Base-by-base conservation (phyloP, 2,888 invertebrate genomes). In the Halictus quadricinctus region DNA sequence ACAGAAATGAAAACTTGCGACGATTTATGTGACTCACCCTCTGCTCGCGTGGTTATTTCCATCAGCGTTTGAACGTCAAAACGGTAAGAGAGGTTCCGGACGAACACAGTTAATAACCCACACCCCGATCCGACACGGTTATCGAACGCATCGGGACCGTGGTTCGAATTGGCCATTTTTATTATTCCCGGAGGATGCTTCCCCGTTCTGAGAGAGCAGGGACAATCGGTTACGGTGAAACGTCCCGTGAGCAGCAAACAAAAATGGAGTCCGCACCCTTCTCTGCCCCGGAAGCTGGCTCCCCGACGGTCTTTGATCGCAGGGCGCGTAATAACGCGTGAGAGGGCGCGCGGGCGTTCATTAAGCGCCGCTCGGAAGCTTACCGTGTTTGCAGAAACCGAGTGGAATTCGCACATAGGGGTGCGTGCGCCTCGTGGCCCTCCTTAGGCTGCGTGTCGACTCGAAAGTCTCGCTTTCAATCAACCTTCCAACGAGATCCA, bases 371-470 rank as follows among this genome's bases (percentile, higher is more conserved):
- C 73, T 80, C 69, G 80, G 83, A 80, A 87, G 83, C 83, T 81
- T 43, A 15, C 64, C 78, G 75, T 79, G 85, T 85, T 87, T 88
- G 84, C 76, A 86, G 87, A 87, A 88, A 90, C 86, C 81, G 79
- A 88, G 73, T 41, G 66, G 86, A 85, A 86, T 90, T 87, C 81
- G 75, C 85, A 75, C 88, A 70, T 48, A 41, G 69, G 69, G 69
- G 21, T 36, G 36, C 18, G 21, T 69, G 41, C 18, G 41, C 41
- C 18, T 18, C 36, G 10, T 21, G 36, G 66, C 21, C 66, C 36
- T 69, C 41, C 69, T 69, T 36, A 36, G 2, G 4, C 36, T 12
- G 10, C 69, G 41, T 8, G 69, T 69, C 69, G 41, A 21, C 69
- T 69, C 69, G 69, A 41, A 41, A 69, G 21, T 8, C 21, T 69